phyloP scores from a whole-genome alignment of 2,888 invertebrate species.

The Acleris literana region DNA sequence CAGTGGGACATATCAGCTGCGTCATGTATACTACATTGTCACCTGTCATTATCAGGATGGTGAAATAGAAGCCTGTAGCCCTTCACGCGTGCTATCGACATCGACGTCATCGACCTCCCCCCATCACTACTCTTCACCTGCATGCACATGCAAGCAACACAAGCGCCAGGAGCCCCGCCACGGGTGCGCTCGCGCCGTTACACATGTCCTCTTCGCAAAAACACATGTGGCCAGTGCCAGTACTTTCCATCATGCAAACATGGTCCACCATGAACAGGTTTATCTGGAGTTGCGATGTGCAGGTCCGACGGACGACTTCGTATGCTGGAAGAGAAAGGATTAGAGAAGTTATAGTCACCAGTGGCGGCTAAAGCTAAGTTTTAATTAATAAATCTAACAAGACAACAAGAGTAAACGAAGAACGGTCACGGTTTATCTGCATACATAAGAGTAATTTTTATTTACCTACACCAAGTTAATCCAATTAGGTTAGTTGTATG shows the following conservation, averaged over 20 bases:
- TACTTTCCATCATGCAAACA: constrained; percentile 99
- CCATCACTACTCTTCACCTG: constrained; percentile 71
- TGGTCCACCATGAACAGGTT: constrained; percentile 99
- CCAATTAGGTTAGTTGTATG: too few relatives aligned
- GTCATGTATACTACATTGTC: too few relatives aligned
- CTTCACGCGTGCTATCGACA: constrained; percentile 3
- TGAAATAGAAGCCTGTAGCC: too few relatives aligned
- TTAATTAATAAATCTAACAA: too few relatives aligned
- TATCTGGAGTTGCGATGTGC: constrained; percentile 96
- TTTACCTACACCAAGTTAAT: too few relatives aligned
- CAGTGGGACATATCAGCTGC: neutral
- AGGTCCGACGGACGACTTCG: constrained; percentile 95
- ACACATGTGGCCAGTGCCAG: constrained; percentile 98
- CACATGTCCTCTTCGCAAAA: constrained; percentile 99
- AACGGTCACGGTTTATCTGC: too few relatives aligned
- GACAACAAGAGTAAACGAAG: too few relatives aligned
- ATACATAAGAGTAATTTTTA: too few relatives aligned
- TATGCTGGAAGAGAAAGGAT: constrained; percentile 86
- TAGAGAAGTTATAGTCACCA: constrained; percentile 9
- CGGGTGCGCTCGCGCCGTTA: constrained; percentile 81
- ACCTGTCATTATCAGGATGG: neutral
- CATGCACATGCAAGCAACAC: constrained; percentile 75
- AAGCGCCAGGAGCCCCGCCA: constrained; percentile 60
- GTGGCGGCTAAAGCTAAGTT: too few relatives aligned
- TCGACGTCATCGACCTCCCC: constrained; percentile 20